Conservation (phyloP, 1,140 invertebrate species). For the Vanessa tameamea region DNA sequence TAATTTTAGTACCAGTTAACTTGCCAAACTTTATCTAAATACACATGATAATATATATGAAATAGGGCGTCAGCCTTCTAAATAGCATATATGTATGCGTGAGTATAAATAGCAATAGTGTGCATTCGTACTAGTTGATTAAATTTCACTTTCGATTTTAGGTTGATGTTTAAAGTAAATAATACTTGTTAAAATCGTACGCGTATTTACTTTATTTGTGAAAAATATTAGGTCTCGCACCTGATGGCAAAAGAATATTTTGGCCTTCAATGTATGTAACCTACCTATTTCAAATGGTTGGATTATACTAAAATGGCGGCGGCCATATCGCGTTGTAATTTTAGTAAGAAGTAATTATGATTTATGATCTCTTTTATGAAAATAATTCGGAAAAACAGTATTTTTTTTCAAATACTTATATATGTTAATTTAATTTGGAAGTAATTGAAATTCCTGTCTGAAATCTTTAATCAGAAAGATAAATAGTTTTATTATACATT, state of each 20-base stretch:
- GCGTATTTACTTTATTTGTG: background rate
- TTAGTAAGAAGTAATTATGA: constrained; percentile 43
- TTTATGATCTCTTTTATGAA: background rate
- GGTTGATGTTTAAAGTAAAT: background rate
- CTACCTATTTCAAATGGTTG: constrained; percentile 35
- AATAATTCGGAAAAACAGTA: background rate
- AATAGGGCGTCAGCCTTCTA: constrained; percentile 36
- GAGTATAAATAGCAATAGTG: constrained; percentile 38
- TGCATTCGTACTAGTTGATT: constrained; percentile 16
- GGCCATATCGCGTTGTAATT: constrained; percentile 43
- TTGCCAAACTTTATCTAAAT: constrained; percentile 10
- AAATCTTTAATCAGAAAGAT: too few species aligned
- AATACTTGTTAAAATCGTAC: background rate
- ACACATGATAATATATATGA: constrained; percentile 18
- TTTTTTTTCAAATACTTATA: background rate
- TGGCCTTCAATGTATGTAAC: background rate
- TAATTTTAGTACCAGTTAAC: constrained; percentile 11
- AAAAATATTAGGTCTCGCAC: background rate
- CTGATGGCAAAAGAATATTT: too few species aligned
- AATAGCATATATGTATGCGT: constrained; percentile 38
- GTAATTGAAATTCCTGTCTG: too few species aligned
- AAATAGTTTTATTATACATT: too few species aligned
- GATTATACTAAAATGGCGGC: constrained; percentile 56
- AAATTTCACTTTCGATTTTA: background rate
- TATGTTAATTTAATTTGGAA: background rate